phyloP scores from a whole-genome alignment of 2,888 invertebrate genomes.

The Tinea semifulvella region DNA sequence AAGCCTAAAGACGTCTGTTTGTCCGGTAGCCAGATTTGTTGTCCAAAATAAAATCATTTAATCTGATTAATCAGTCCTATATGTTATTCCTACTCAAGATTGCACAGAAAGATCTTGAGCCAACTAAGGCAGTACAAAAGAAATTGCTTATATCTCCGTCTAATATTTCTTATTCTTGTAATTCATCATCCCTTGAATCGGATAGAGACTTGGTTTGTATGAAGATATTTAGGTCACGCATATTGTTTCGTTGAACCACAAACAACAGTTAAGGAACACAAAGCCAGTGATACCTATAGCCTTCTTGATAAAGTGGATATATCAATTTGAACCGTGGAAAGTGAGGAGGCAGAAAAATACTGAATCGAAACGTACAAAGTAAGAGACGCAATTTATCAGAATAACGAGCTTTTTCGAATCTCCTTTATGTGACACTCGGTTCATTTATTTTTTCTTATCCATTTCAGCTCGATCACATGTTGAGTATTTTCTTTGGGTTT shows the following conservation, averaged over 20 bases:
- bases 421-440: slow-evolving; percentile 55
- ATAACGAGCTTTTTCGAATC: slow-evolving; percentile 60
- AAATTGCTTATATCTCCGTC: too few species aligned
- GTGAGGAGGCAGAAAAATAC: slow-evolving; percentile 32
- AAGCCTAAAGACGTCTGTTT: too few species aligned
- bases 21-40: too few species aligned
- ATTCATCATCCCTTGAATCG: too few species aligned
- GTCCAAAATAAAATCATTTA: too few species aligned
- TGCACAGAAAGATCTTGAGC: too few species aligned
- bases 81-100: too few species aligned
- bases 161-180: too few species aligned
- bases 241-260: slow-evolving; percentile 1
- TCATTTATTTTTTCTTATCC: slow-evolving; percentile 63
- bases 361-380: slow-evolving; percentile 37
- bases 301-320: slow-evolving; percentile 18
- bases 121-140: too few species aligned
- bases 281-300: slow-evolving; percentile 5
- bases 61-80: too few species aligned
- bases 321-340: slow-evolving; percentile 38
- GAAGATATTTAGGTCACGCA: background rate
- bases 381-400: slow-evolving; percentile 54
- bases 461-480: slow-evolving; percentile 54
- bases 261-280: slow-evolving; percentile 6
- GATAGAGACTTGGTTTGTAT: too few species aligned
- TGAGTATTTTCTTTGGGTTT: slow-evolving; percentile 45